Evolutionary conservation across 2,888 invertebrate species (phyloP).

Genomic region (Onchidella celtica): DNA sequence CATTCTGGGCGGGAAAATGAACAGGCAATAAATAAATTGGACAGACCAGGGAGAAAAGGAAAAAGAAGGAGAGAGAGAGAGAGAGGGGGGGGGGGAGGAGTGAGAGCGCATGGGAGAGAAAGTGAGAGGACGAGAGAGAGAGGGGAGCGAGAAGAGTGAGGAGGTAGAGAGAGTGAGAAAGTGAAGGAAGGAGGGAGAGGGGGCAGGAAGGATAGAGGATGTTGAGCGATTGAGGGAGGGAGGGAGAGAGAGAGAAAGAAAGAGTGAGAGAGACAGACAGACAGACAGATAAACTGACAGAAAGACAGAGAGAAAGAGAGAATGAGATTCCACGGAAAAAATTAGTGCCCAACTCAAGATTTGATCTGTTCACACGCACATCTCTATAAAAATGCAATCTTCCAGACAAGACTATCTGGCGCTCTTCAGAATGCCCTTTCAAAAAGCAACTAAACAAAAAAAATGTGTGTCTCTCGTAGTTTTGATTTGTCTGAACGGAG

Average conservation of each 20-base stretch:
- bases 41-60: neutral
- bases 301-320: no score
- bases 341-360: no score
- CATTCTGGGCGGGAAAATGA: no score
- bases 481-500: no score
- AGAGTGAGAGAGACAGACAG: neutral
- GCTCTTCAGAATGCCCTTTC: no score
- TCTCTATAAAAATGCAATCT: no score
- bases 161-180: slow-evolving; percentile 27
- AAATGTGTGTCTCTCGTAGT: no score
- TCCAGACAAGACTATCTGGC: no score
- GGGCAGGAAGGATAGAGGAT: neutral
- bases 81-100: neutral
- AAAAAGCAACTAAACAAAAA: no score
- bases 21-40: no score
- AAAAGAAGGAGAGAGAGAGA: slow-evolving; percentile 6
- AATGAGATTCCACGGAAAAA: no score
- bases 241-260: neutral
- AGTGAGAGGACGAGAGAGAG: slow-evolving; percentile 11
- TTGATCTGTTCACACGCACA: no score
- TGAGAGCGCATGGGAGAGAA: slow-evolving; percentile 7
- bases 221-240: neutral
- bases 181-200: slow-evolving; percentile 5
- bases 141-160: neutral
- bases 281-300: neutral